Evolutionary conservation across 2,888 invertebrate species (phyloP), one percentile per base, ranked within the genome.

Genomic region (Meganola albula): DNA sequence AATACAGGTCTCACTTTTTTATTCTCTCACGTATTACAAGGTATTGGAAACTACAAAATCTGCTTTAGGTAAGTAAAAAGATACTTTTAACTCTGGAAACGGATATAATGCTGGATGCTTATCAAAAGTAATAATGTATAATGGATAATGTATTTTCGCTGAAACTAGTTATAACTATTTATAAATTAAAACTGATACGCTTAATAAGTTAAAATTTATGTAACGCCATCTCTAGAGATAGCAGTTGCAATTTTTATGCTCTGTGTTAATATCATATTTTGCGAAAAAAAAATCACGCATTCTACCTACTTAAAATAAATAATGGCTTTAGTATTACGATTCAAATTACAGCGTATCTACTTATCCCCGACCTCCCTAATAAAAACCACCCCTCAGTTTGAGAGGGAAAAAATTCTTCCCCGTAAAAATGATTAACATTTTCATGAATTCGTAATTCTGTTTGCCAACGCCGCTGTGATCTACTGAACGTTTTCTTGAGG

Each of bases 311-410:
- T 65, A 73, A 74, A 77, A 76, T 80, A 78, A 80, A 76, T 74
- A 78, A 80, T 79, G 72, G 69, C 59, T 53, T 55, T 53, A 59
- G 67, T 71, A 74, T 79, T 79, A 79, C 73, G 72, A 78, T 78
- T 77, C 71, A 76, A 79, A 78, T 80, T 73, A 72, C 69, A 59
- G 67, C 69, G 63, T 72, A 76, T 76, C 76, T 71, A 55, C 67
- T 74, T 72, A 74, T 68, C 68, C 51, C 53, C 46, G 50, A 62
- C 42, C 56, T 24, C 58, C 69, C 64, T 69, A 62, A 70, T 72
- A 78, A 73, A 71, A 73, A 60, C 55, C 62, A 60, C 56, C 60
- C 63, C 61, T 64, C 64, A 61, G 62, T 54, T 53, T 41, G 42
- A 43, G 46, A 46, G 48, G n/a, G 58, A 63, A 60, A 58, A 63